These are phyloP conservation scores for Epinotia brunnichana DNA, from an alignment of 2,888 invertebrate genomes.

Conservation along the genomic window DNA sequence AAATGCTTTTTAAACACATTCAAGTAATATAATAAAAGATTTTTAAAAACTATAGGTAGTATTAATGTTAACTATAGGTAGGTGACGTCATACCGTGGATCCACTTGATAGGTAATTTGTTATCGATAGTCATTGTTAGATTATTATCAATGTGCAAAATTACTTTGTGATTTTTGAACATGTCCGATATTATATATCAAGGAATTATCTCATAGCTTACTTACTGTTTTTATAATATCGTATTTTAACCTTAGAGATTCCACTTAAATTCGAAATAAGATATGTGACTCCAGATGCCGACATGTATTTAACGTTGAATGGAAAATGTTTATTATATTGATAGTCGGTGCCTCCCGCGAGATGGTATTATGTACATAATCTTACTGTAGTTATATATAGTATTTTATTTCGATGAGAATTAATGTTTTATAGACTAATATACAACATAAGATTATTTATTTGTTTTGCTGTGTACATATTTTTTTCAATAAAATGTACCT, in stretches of 20 bases:
- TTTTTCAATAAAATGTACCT: constrained; percentile 84
- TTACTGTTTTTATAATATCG: constrained; percentile 78
- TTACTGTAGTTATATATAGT: constrained; percentile 82
- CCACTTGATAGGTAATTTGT: constrained; percentile 76
- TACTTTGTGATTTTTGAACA: constrained; percentile 70
- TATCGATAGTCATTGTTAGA: constrained; percentile 76
- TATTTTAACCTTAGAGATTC: constrained; percentile 76
- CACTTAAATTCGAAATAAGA: constrained; percentile 71
- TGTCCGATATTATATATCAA: constrained; percentile 70
- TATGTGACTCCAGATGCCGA: constrained; percentile 76
- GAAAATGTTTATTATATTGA: constrained; percentile 79
- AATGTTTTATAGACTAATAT: constrained; percentile 84
- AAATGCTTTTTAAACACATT: constrained; percentile 76
- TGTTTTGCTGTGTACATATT: constrained; percentile 84
- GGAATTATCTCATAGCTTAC: constrained; percentile 74
- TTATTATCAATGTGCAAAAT: constrained; percentile 72
- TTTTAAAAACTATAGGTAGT: constrained; percentile 70
- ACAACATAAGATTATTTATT: constrained; percentile 84
- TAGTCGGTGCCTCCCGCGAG: constrained; percentile 72
- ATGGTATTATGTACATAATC: constrained; percentile 83
- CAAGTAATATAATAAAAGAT: constrained; percentile 64
- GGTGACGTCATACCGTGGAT: constrained; percentile 65
- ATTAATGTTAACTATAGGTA: constrained; percentile 67
- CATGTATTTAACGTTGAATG: constrained; percentile 79
- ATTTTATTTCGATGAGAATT: constrained; percentile 83